Percentiles rank a stretch among this genome's conserved stretches.
These are phyloP conservation scores for Lampropteryx suffumata DNA, from an alignment of 2,888 invertebrate species.

Conservation along the genomic window DNA sequence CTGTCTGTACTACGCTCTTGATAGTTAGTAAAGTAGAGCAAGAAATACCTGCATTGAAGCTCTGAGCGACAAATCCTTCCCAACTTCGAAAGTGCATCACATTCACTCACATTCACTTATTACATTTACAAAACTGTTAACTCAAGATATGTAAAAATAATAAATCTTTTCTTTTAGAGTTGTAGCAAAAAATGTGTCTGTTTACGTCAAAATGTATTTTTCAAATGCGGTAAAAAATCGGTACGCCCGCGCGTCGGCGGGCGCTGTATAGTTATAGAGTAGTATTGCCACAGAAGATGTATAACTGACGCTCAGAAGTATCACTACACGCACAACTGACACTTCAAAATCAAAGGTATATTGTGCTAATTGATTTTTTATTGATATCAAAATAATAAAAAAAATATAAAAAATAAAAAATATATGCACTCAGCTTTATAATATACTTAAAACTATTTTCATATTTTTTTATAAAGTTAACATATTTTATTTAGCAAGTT, in stretches of 20 bases:
- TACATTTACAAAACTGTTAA: background rate
- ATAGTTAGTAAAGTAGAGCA: background rate
- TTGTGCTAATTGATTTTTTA: no score
- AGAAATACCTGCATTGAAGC: constrained; percentile 72
- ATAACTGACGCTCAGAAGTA: background rate
- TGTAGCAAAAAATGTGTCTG: constrained; percentile 69
- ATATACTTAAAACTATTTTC: no score
- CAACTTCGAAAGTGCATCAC: constrained; percentile 50
- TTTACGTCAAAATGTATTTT: constrained; percentile 81
- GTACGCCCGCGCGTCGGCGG: constrained; percentile 73
- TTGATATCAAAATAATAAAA: no score
- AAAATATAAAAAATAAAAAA: no score
- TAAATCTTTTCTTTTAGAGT: constrained; percentile 28
- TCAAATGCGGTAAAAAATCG: constrained; percentile 81
- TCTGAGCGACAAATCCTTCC: constrained; percentile 44
- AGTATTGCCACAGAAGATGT: constrained; percentile 14
- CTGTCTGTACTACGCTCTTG: constrained; percentile 1
- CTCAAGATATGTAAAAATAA: background rate
- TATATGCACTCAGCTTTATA: background rate
- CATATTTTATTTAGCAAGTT: no score
- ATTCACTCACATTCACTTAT: constrained; percentile 38
- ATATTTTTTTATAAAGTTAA: no score
- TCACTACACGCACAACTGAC: no score
- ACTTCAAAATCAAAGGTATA: no score
- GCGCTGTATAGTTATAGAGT: constrained; percentile 21